Evolutionary conservation across 1,140 invertebrate species (phyloP), one percentile per base, ranked within the genome.

Genomic region (Oscheius sp.): DNA sequence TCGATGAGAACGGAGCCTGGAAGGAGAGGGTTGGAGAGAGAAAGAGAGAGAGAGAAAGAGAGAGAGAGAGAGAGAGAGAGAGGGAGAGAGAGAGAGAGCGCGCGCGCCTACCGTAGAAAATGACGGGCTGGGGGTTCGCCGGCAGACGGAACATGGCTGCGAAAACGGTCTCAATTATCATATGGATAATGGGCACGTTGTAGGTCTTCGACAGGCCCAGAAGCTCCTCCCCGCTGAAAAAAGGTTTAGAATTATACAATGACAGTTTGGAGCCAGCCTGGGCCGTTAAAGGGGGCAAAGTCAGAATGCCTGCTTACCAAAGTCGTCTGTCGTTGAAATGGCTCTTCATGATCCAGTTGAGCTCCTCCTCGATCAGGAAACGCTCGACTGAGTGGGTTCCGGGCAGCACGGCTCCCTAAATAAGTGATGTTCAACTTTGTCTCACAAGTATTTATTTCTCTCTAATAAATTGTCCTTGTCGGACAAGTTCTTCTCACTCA

Each of bases 351-450:
- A 98, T 97, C 76, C 94, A 92, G 80, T 92, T 90, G 3, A 99
- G 86, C 85, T 99, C 94, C 85, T 98, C 94, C 86, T 99, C 97
- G 81, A 99, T 96, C 0, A 99, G 87, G 86, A 95, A 99, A 78
- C 96, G 88, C 86, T 99, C 97, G 75, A 99, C 97, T 0, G 95
- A 93, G 87, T 98, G 94, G 63, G 92, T 91, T 32, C 94, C 95
- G 0, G 96, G 95, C 45, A 99, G 86, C 38, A 88, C 85, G 49
- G 86, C 86, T 18, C 86, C 88, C 85, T 87, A 61, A 59, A 59
- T 13, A 59, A 13, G 20, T 45, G 0, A 45, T 15, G 42, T 45
- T 15, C 18, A 45, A 45, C 0, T 23, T 45, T 18, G 23, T 18
- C 42, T 45, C 18, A 45, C 18, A 45, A 18, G 18, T 0, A 45